phyloP scores from a whole-genome alignment of 1,140 invertebrate species.

The Cyrtorhinus lividipennis region DNA sequence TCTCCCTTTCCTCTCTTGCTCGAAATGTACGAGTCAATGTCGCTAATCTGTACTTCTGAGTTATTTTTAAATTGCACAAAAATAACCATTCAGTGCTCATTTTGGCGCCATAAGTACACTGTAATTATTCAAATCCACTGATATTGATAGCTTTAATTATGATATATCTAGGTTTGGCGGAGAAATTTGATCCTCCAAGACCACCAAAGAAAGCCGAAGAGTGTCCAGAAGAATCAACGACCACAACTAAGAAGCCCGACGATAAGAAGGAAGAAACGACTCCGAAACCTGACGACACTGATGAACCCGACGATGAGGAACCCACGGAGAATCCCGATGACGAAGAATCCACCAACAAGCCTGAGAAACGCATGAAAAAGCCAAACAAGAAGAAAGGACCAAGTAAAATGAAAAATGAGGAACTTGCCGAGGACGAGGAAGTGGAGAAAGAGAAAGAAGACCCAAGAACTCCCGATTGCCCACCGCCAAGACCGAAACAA shows the following conservation, averaged over 20 bases:
- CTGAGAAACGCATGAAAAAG: background rate
- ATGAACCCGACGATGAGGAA: background rate
- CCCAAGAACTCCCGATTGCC: background rate
- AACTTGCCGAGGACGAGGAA: background rate
- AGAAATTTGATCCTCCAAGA: background rate
- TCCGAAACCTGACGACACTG: background rate
- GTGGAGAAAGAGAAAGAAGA: background rate
- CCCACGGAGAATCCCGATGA: background rate
- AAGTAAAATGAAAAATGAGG: background rate
- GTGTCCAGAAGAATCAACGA: background rate
- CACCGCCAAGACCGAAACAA: background rate
- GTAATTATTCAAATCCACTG: too few relatives aligned
- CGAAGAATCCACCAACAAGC: background rate
- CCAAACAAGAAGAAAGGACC: conserved; percentile 1
- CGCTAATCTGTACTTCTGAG: too few relatives aligned
- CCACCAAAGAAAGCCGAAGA: background rate
- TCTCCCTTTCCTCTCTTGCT: too few relatives aligned
- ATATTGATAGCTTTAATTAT: too few relatives aligned
- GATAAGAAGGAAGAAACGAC: background rate
- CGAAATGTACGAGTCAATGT: too few relatives aligned
- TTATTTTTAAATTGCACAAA: too few relatives aligned
- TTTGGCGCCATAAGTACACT: too few relatives aligned
- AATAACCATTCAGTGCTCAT: too few relatives aligned
- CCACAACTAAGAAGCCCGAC: background rate
- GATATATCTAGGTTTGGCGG: conserved; percentile 3